A percentile compares a stretch with the other conserved stretches of the same genome.
These are phyloP conservation scores for Lordiphosa stackelbergi DNA, from an alignment of 1,140 invertebrate species.

Conservation along the genomic window DNA sequence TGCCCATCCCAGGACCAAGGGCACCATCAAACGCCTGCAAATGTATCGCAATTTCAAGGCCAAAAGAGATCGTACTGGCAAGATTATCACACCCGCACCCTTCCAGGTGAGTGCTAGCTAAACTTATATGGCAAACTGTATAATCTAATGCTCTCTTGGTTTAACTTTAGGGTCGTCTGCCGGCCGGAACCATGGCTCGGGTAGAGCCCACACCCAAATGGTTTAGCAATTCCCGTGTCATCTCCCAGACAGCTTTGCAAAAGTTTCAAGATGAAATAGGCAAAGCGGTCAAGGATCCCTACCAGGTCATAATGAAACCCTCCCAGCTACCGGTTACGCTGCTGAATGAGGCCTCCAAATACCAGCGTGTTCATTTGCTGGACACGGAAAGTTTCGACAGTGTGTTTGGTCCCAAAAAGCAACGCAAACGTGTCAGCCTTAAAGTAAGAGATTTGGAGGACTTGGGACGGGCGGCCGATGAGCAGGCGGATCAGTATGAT, in stretches of 20 bases:
- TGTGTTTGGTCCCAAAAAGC: slow-evolving; percentile 96
- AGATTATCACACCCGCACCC: slow-evolving; percentile 95
- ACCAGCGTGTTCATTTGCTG: slow-evolving; percentile 93
- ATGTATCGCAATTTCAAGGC: slow-evolving; percentile 99
- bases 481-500: slow-evolving; percentile 87
- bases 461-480: slow-evolving; percentile 84
- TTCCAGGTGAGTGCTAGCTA: slow-evolving; percentile 79
- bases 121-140: background rate
- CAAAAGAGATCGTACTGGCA: slow-evolving; percentile 92
- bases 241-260: slow-evolving; percentile 95
- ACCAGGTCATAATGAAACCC: slow-evolving; percentile 98
- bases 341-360: slow-evolving; percentile 94
- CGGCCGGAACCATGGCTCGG: slow-evolving; percentile 93
- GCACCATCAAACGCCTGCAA: slow-evolving; percentile 96
- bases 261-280: slow-evolving; percentile 98
- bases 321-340: slow-evolving; percentile 96
- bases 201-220: slow-evolving; percentile 98
- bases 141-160: background rate
- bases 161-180: slow-evolving; percentile 85
- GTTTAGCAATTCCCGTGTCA: slow-evolving; percentile 96
- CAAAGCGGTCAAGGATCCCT: slow-evolving; percentile 95
- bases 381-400: slow-evolving; percentile 96
- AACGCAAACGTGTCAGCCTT: slow-evolving; percentile 93
- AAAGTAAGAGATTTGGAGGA: slow-evolving; percentile 85
- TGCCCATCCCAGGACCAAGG: slow-evolving; percentile 89